Base-by-base conservation (phyloP, 2,888 invertebrate genomes). In the Fabriciana adippe region DNA sequence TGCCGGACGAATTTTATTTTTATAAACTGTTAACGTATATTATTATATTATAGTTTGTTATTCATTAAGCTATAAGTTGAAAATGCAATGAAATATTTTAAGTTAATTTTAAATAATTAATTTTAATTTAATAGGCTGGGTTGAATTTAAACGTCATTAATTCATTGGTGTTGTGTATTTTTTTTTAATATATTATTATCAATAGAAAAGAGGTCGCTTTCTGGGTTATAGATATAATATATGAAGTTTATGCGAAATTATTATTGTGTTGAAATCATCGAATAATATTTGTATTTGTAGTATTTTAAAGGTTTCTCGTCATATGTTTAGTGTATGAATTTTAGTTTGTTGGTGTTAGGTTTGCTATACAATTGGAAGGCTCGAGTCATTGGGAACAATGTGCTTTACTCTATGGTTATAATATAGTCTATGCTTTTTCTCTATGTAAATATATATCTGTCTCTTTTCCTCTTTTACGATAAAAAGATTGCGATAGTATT, bases 311-410 rank as follows among this genome's bases (percentile, higher is more conserved):
- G 1, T 21, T 2, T 53, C 21, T 26, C 6, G 3, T 26, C 18
- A 21, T 53, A 53, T 53, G 4, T 18, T 53, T n/a, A 8, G 16
- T 59, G 5, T 26, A 21, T 13, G 11, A 8, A 62, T 54, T 47
- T 18, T 48, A 55, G 41, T 62, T 50, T 11, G 26, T 31, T 15
- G 41, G 14, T 53, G 35, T 62, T 54, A 53, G 18, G 35, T 47
- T 59, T 59, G 47, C 48, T 26, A 59, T 21, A 16, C 13, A 59
- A 48, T 31, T 59, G n/a, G n/a, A 47, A 16, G 59, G 59, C 59
- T 59, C 59, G 59, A 59, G 47, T 59, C 48, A 26, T 45, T 26
- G 59, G 48, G 59, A 59, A 59, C 59, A 59, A 59, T 59, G 55
- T 55, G 31, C 5, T 55, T 6, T 55, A 16, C 45, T 57, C 45